phyloP scores from a whole-genome alignment of 2,113 vertebrate species.

The Dipodomys ordii region DNA sequence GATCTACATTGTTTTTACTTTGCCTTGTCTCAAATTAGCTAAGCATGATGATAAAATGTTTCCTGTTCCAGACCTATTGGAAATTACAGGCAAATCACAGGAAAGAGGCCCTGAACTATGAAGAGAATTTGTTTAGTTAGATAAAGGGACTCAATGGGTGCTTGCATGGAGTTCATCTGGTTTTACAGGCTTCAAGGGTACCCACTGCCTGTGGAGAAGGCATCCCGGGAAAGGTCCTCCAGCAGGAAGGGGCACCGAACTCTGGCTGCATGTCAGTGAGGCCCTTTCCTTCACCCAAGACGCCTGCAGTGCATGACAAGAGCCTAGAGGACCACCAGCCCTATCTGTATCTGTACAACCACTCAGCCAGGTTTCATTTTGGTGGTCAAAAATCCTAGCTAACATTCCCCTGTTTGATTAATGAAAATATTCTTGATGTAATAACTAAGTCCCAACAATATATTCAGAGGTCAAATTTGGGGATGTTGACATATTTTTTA shows the following conservation, averaged over 20 bases:
- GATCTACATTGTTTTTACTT: background rate
- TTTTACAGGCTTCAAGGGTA: background rate
- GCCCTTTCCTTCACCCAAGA: conserved; percentile 39
- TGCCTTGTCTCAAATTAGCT: conserved; percentile 34
- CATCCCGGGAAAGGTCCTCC: background rate
- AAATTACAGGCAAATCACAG: conserved; percentile 8
- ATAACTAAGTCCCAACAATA: background rate
- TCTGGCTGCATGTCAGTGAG: background rate
- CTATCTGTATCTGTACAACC: background rate
- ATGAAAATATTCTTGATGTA: conserved; percentile 44
- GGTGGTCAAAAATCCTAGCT: background rate
- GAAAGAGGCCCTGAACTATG: conserved; percentile 4
- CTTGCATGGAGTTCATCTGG: background rate
- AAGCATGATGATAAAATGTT: conserved; percentile 22
- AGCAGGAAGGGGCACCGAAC: background rate
- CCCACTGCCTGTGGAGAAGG: background rate
- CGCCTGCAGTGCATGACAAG: conserved; percentile 28
- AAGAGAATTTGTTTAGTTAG: conserved; percentile 32
- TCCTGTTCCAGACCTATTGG: background rate
- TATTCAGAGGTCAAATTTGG: conserved; percentile 8
- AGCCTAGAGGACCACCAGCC: background rate
- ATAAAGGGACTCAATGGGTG: background rate
- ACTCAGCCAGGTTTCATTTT: conserved; percentile 45
- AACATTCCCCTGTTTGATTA: background rate
- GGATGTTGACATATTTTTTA: background rate